Percentiles rank a stretch among this genome's conserved stretches.
Evolutionary conservation across 2,797 vertebrate genomes (phyloP).

Genomic region (Lithobates pipiens): DNA sequence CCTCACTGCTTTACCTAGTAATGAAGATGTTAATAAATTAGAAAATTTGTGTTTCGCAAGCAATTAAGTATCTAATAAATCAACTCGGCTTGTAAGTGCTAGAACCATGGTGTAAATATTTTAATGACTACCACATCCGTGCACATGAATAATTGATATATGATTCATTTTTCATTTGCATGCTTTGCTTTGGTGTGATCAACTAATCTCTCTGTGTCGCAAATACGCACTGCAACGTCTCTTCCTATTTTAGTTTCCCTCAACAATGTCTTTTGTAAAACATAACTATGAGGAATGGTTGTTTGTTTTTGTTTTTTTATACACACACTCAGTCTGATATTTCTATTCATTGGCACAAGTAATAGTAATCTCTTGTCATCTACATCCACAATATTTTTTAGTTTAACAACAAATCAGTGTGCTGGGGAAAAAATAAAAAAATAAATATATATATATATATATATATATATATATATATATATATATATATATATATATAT

Average conservation of each 20-base stretch:
- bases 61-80: slow-evolving; percentile 77
- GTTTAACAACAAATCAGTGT: too few species aligned
- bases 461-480: too few species aligned
- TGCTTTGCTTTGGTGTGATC: slow-evolving; percentile 69
- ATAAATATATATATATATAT: too few species aligned
- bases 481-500: too few species aligned
- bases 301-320: not conserved
- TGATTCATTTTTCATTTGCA: slow-evolving; percentile 73
- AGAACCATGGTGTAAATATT: slow-evolving; percentile 74
- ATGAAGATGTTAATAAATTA: slow-evolving; percentile 54
- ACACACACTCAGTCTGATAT: not conserved
- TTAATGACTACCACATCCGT: slow-evolving; percentile 77
- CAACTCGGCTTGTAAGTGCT: slow-evolving; percentile 70
- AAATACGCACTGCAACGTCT: slow-evolving; percentile 61
- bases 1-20: slow-evolving; percentile 16
- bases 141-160: slow-evolving; percentile 79
- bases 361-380: too few species aligned
- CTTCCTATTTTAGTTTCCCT: not conserved
- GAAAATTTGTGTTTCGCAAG: slow-evolving; percentile 71
- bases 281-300: not conserved
- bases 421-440: too few species aligned
- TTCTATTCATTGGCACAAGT: too few species aligned
- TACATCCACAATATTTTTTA: too few species aligned
- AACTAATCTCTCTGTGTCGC: slow-evolving; percentile 73
- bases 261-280: not conserved